phyloP scores from a whole-genome alignment of 1,140 invertebrate genomes.

The Hylaeus volcanicus region DNA sequence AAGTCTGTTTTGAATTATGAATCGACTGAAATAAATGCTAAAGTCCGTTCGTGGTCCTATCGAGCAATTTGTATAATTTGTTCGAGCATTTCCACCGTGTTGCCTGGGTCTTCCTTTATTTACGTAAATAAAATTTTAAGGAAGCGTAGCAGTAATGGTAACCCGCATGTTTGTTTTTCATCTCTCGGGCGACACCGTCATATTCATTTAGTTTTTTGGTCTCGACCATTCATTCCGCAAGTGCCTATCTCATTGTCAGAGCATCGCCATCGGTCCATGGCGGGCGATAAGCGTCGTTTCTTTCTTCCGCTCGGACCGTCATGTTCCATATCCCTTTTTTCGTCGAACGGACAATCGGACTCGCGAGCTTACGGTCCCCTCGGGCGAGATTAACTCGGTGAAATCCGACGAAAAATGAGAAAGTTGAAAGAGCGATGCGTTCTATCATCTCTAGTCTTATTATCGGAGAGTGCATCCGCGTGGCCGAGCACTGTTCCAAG shows the following conservation, averaged over 20 bases:
- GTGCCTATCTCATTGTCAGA: background rate
- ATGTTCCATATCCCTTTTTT: background rate
- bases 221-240: background rate
- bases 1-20: background rate
- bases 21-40: too few relatives aligned
- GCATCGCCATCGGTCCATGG: background rate
- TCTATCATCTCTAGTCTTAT: too few relatives aligned
- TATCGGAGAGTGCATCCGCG: too few relatives aligned
- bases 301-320: background rate
- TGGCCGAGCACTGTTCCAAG: too few relatives aligned
- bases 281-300: background rate
- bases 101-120: too few relatives aligned
- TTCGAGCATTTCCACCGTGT: too few relatives aligned
- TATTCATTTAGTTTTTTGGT: background rate
- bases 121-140: too few relatives aligned
- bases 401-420: conserved; percentile 45
- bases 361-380: too few relatives aligned
- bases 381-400: conserved; percentile 15
- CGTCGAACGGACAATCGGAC: background rate
- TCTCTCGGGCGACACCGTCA: background rate
- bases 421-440: background rate
- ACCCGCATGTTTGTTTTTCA: too few relatives aligned
- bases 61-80: too few relatives aligned
- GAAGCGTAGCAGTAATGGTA: too few relatives aligned
- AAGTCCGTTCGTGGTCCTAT: too few relatives aligned